Evolutionary conservation across 2,113 vertebrate species (phyloP).

Genomic region (Siphamia tubifer): DNA sequence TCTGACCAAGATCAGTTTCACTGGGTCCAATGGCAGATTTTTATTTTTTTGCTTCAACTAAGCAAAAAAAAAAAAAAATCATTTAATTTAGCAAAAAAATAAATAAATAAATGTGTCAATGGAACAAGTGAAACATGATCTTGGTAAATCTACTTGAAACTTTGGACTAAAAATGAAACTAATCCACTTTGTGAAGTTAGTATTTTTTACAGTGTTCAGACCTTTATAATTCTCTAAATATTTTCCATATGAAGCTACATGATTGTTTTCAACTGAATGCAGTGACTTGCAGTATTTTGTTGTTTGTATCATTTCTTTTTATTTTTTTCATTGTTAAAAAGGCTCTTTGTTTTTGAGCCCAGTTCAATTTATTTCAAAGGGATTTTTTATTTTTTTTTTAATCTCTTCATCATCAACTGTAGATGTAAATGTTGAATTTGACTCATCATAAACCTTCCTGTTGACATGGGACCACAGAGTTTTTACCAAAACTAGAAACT

Average conservation of each 20-base stretch:
- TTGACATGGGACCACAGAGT: conserved; percentile 40
- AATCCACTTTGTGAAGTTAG: too few species aligned
- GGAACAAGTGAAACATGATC: too few species aligned
- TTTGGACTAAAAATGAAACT: too few species aligned
- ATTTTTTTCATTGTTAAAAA: conserved; percentile 12
- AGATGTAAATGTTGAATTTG: background rate
- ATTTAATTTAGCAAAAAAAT: too few species aligned
- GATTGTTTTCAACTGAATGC: conserved; percentile 8
- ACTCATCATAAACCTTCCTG: conserved; percentile 26
- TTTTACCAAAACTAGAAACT: conserved; percentile 1
- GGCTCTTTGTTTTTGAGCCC: background rate
- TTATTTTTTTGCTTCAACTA: too few species aligned
- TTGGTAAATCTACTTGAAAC: too few species aligned
- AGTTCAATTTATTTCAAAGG: conserved; percentile 13
- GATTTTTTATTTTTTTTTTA: background rate
- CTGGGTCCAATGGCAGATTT: too few species aligned
- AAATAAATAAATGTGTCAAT: too few species aligned
- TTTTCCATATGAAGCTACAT: background rate
- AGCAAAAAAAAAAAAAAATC: too few species aligned
- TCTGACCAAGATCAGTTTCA: too few species aligned
- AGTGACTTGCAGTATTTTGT: conserved; percentile 11
- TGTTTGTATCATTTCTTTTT: background rate
- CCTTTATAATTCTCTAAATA: background rate
- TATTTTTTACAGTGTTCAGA: too few species aligned
- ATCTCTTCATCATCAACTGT: background rate